Evolutionary conservation across 2,888 invertebrate species (phyloP), one percentile per base, ranked within the genome.

Genomic region (Liodrosophila aerea): DNA sequence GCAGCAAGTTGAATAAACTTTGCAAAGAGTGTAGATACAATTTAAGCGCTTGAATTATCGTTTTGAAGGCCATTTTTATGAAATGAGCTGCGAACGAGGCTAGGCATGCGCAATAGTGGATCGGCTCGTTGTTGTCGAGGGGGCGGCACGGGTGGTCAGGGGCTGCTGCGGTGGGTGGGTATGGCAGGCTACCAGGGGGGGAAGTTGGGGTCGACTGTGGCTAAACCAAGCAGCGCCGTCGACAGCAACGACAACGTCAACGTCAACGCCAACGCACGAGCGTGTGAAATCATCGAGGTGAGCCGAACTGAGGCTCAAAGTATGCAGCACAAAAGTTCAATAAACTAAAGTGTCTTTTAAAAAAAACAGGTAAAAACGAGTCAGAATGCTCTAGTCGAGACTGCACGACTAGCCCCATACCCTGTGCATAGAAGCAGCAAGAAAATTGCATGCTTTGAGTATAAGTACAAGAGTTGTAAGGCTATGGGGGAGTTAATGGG

Each of bases 11-110:
- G 86, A 87, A 87, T 82, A 87, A 88, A 88, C 87, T 80, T 74
- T 69, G 73, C 71, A 70, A 73, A 73, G 66, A 71, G 76, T 69
- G 76, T 76, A 75, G 76, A 81, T 80, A 76, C 78, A 77, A 78
- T 75, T 77, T 77, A 81, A 86, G 85, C 86, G 76, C 77, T 76
- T 87, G 80, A 84, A 78, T 84, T 86, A 87, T 76, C 86, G 72
- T 77, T 87, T 83, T 86, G 88, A 87, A 87, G 87, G 87, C 87
- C 88, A 85, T 76, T 83, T 74, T 64, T 73, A 73, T 69, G 56
- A 80, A 80, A 78, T 76, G 81, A 74, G 70, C 77, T 59, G 60
- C 81, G 75, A 81, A 73, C 75, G 82, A 70, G 75, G 82, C 82
- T 78, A 77, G 71, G 69, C 75, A 81, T 77, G 69, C 82, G 77